These are phyloP conservation scores for Eumaeus atala DNA, from an alignment of 1,140 invertebrate species.

Conservation along the genomic window DNA sequence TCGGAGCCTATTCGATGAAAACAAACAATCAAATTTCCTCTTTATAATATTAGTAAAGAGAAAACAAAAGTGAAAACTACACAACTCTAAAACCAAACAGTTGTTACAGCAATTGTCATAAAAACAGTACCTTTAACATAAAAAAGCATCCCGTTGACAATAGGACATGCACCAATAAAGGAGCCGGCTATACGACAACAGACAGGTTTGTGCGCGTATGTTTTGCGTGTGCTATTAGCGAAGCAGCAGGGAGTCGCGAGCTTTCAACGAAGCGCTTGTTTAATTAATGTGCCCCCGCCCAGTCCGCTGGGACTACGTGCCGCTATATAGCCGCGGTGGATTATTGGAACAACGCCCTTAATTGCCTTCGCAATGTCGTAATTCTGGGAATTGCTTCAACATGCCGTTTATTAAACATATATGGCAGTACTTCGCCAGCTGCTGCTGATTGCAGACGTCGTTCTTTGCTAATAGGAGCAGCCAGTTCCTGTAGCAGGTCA, in stretches of 20 bases:
- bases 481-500: no score
- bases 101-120: no score
- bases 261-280: slow-evolving; percentile 54
- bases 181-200: slow-evolving; percentile 43
- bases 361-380: slow-evolving; percentile 30
- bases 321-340: slow-evolving; percentile 34
- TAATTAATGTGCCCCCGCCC: slow-evolving; percentile 65
- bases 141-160: slow-evolving; percentile 22
- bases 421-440: neutral
- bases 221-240: slow-evolving; percentile 54
- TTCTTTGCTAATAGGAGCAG: slow-evolving; percentile 1
- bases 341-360: slow-evolving; percentile 46
- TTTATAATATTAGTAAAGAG: no score
- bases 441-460: no score
- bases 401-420: neutral
- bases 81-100: no score
- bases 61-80: slow-evolving; percentile 18
- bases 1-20: no score
- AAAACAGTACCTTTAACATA: slow-evolving; percentile 13
- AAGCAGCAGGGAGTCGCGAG: slow-evolving; percentile 37
- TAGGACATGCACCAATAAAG: slow-evolving; percentile 35
- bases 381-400: slow-evolving; percentile 13
- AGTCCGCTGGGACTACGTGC: slow-evolving; percentile 43
- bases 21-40: no score
- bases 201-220: slow-evolving; percentile 33